Evolutionary conservation across 2,113 vertebrate species (phyloP), one percentile per base, ranked within the genome.

Genomic region (Micromys minutus): DNA sequence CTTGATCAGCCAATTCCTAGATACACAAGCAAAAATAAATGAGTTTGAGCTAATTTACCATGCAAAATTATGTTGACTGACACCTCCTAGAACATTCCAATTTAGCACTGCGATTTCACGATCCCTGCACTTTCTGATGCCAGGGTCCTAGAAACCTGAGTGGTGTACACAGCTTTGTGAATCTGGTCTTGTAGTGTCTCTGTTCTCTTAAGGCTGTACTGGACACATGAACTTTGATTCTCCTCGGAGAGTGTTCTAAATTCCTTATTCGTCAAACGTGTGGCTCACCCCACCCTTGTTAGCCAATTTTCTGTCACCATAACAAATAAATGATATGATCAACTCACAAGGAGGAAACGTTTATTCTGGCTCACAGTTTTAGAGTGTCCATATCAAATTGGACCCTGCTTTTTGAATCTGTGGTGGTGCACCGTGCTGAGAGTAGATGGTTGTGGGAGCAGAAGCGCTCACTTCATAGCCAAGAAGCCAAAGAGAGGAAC

Each of bases 21-120:
- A 93, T n/a, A 85, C 7, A 39, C 2, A 88, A 39, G 26, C 55
- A 90, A 76, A 63, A 91, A 50, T 17, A 74, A 94, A 80, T 74
- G 77, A 47, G 16, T 52, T 39, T 89, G 63, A 67, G 29, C 71
- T 93, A 42, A 91, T 83, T 91, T 65, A 16, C 87, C 85, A 36
- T 24, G 72, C 67, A 86, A 61, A 96, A 91, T 93, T 86, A 91
- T 86, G 59, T 81, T 80, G 59, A 71, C 57, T 57, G 67, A 88
- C 19, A 74, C n/a, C 87, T 94, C 34, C 72, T 89, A n/a, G 42
- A 90, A 39, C 71, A 67, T 36, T 94, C 57, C 16, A 76, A 31
- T 13, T 74, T 81, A 86, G 26, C 36, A 94, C 42, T 74, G 57
- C 31, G 57, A 50, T 74, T 71, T 34, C 3, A 47, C 7, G 3